Evolutionary conservation across 2,888 invertebrate species (phyloP), one percentile per base, ranked within the genome.

Genomic region (Tupiocoris notatus): DNA sequence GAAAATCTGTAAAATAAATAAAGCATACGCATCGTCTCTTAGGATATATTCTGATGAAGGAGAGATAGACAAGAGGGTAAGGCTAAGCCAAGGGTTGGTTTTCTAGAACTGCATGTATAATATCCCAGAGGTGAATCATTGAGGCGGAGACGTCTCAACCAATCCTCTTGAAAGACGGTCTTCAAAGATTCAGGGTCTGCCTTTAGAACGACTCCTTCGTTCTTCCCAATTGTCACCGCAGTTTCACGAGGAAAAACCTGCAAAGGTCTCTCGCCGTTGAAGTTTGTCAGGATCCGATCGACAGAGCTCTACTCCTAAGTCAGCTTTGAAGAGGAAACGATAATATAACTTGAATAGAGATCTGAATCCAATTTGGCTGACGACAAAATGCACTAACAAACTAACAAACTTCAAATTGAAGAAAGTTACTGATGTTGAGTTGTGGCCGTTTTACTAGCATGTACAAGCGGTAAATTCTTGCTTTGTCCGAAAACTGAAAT

Each of bases 1-100:
- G 70, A 70, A 70, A 70, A 70, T 70, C 70, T 70, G 70, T 70
- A 70, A 70, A 70, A 70, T 70, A 59, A 70, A 70, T 70, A 70
- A 70, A 57, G 57, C 70, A 70, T 18, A 58, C 24, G 39, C 39
- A 39, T 39, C 39, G 39, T 39, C 12, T 12, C 39, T 39, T 12
- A 3, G 39, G 39, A 39, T 39, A 21, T 21, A 70, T 70, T 70
- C 70, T 59, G 70, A 59, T 70, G 70, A 70, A 39, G 39, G 39
- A 39, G 39, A 39, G 12, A 39, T 3, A 39, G 12, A 12, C 3
- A 39, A 39, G 39, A 39, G 39, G 39, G 39, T 39, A n/a, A n/a
- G 39, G 39, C 39, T 39, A 39, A 7, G 12, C 39, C 39, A 12
- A 39, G 39, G 57, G 67, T 58, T 57, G 67, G 67, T 67, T 67